Evolutionary conservation across 2,113 vertebrate genomes (phyloP), one percentile per base, ranked within the genome.

Genomic region (Drymodes brunneopygia): DNA sequence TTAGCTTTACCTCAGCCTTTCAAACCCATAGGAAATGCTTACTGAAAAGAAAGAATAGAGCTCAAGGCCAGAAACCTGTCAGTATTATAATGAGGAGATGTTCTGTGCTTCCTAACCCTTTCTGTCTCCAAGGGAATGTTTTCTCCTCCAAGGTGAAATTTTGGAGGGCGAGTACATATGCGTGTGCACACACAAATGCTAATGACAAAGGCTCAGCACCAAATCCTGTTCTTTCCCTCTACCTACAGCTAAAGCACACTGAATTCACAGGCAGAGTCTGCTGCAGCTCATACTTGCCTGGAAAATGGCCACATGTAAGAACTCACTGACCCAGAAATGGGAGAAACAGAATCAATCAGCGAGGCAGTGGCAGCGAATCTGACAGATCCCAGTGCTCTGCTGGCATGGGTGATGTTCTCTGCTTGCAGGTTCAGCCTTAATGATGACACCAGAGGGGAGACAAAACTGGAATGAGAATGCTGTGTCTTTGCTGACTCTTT

Each of bases 321-420:
- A 61, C 79, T 86, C 86, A 57, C 60, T 94, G 92, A 88, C 75
- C 75, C 92, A 94, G 82, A 93, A 94, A 84, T 8, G 51, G 27
- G 75, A 96, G 71, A 83, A 95, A 57, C 40, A 81, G 74, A 93
- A 92, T 88, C 94, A 81, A 73, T 93, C 82, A 71, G 56, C 27
- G 79, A 91, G 81, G 12, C 25, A 8, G 73, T 35, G 85, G 33
- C 36, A 66, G 45, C 0, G 1, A 81, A 56, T 86, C 64, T 86
- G 82, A 83, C 1, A 16, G 81, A 67, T 33, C 67, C 86, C 81
- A 80, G 54, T 29, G 85, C n/a, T 16, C 50, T 87, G 65, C 48
- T 89, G 67, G 61, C 61, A 11, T 15, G 64, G 88, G 35, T 71
- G 72, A 56, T 72, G 44, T 33, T 83, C 60, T 81, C 28, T 78